Conservation (phyloP, 2,888 invertebrate species). For the Dryococelus australis region DNA sequence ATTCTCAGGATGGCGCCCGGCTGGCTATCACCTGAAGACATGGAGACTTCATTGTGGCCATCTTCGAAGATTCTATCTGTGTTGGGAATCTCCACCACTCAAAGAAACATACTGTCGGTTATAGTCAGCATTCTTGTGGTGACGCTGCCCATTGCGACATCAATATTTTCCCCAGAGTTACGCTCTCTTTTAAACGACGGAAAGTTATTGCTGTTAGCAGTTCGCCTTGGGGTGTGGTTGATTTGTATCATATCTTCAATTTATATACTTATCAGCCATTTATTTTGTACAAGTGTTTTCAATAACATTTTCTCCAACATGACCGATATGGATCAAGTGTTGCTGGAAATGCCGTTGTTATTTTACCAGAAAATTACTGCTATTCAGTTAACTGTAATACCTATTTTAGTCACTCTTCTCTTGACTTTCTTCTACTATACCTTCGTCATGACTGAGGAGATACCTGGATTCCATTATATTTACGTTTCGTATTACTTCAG, state of each 20-base stretch:
- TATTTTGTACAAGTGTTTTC: background rate
- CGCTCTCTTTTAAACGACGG: background rate
- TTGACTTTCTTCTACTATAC: background rate
- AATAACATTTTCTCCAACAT: background rate
- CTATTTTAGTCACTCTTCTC: background rate
- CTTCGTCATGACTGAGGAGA: background rate
- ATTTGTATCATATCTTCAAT: background rate
- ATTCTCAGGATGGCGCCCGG: background rate
- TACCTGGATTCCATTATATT: background rate
- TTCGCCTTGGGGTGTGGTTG: background rate
- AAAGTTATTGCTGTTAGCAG: background rate
- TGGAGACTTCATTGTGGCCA: background rate
- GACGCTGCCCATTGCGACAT: background rate
- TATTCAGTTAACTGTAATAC: background rate
- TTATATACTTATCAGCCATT: background rate
- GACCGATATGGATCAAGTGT: background rate
- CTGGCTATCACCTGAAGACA: background rate
- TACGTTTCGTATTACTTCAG: background rate
- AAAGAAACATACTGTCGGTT: background rate
- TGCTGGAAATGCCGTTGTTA: background rate
- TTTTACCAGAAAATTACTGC: background rate
- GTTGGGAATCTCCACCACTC: background rate
- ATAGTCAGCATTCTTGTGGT: background rate
- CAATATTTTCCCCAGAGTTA: background rate
- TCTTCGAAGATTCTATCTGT: background rate